phyloP scores from a whole-genome alignment of 2,797 vertebrate genomes.

The Triplophysa bombifrons region DNA sequence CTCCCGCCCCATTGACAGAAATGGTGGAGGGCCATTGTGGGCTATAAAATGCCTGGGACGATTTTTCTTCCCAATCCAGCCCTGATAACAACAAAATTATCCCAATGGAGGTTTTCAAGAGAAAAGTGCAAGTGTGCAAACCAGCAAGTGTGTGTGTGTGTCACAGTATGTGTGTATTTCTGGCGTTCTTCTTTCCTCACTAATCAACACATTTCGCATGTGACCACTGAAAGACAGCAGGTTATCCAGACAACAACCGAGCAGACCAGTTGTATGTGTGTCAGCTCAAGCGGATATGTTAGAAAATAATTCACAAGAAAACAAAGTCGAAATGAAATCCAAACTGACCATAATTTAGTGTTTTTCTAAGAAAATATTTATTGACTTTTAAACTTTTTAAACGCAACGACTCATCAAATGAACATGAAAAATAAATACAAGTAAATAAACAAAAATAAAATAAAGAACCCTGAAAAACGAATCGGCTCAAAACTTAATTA shows the following conservation, averaged over 20 bases:
- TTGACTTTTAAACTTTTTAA: too few species aligned
- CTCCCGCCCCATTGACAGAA: too few species aligned
- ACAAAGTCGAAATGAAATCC: neutral
- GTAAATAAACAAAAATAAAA: too few species aligned
- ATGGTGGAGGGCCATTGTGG: too few species aligned
- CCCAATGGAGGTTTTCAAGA: neutral
- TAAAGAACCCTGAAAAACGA: too few species aligned
- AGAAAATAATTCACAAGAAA: neutral
- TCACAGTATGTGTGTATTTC: slow-evolving; percentile 47
- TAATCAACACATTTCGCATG: slow-evolving; percentile 57
- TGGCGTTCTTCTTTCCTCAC: slow-evolving; percentile 44
- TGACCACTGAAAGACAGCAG: slow-evolving; percentile 46
- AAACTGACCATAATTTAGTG: neutral
- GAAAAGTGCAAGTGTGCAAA: neutral
- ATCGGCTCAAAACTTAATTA: too few species aligned
- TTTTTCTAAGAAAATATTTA: too few species aligned
- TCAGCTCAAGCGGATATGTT: slow-evolving; percentile 1
- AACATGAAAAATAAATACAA: too few species aligned
- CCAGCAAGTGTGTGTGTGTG: slow-evolving; percentile 24
- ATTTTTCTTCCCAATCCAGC: too few species aligned
- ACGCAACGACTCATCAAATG: too few species aligned
- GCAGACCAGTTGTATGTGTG: slow-evolving; percentile 33
- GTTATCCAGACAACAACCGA: slow-evolving; percentile 34
- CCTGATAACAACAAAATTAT: too few species aligned
- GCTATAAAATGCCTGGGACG: too few species aligned